These are phyloP conservation scores for Drosophila nr. perissopoda DNA, from an alignment of 2,888 invertebrate species.

Conservation along the genomic window DNA sequence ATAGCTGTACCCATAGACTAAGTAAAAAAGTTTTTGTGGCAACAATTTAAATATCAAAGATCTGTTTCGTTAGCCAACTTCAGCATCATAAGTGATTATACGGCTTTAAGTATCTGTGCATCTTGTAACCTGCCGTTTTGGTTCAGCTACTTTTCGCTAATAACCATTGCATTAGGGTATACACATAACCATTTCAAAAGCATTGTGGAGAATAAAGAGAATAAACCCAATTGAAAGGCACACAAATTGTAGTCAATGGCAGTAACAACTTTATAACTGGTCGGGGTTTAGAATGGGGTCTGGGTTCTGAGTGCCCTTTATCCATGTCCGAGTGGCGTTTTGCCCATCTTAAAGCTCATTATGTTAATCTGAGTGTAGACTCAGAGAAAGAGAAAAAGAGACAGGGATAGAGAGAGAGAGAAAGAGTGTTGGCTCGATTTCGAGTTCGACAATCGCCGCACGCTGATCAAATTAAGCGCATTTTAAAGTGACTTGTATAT, in stretches of 20 bases:
- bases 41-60: constrained; percentile 1
- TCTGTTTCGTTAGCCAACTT: constrained; percentile 20
- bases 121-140: not conserved
- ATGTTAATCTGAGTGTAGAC: constrained; percentile 65
- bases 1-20: not conserved
- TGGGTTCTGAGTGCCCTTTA: constrained; percentile 9
- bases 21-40: constrained; percentile 11
- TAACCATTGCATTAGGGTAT: constrained; percentile 39
- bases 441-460: constrained; percentile 70
- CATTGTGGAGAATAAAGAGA: constrained; percentile 31
- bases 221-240: constrained; percentile 40
- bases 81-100: constrained; percentile 1
- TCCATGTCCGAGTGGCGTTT: constrained; percentile 40
- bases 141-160: constrained; percentile 10
- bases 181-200: constrained; percentile 48
- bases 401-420: constrained; percentile 2
- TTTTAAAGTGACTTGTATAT: constrained; percentile 80
- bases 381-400: constrained; percentile 13
- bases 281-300: not conserved
- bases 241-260: constrained; percentile 73
- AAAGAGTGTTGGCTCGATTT: constrained; percentile 13
- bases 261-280: constrained; percentile 71
- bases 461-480: constrained; percentile 79
- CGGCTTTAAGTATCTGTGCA: not conserved
- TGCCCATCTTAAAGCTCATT: constrained; percentile 63